Evolutionary conservation across 2,888 invertebrate species (phyloP).

Genomic region (Arctia plantaginis): DNA sequence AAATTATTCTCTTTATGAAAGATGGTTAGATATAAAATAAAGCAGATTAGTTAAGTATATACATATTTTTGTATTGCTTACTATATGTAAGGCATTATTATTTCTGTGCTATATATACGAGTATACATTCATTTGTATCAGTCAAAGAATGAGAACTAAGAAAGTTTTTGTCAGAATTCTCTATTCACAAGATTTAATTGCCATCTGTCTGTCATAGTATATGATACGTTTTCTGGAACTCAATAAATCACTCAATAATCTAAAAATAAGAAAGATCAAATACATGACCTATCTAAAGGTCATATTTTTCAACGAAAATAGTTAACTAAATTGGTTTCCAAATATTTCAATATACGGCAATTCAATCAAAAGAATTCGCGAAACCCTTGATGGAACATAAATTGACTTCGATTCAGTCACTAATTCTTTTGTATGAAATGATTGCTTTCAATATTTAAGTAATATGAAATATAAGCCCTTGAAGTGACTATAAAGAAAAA

Average conservation of each 20-base stretch:
- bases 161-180: background rate
- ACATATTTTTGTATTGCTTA: too few relatives aligned
- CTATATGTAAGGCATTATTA: background rate
- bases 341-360: constrained; percentile 31
- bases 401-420: constrained; percentile 50
- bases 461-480: constrained; percentile 26
- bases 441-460: constrained; percentile 45
- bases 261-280: background rate
- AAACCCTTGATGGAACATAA: constrained; percentile 45
- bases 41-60: background rate
- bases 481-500: constrained; percentile 33
- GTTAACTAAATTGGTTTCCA: constrained; percentile 15
- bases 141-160: background rate
- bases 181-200: background rate
- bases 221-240: background rate
- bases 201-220: background rate
- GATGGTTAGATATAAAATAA: background rate
- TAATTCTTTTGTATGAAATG: constrained; percentile 33
- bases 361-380: constrained; percentile 42
- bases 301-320: background rate
- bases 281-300: too few relatives aligned
- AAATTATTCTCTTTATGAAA: too few relatives aligned
- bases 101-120: background rate
- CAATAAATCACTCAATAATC: too few relatives aligned
- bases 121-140: background rate